phyloP scores from a whole-genome alignment of 1,140 invertebrate genomes.

The Globodera rostochiensis region DNA sequence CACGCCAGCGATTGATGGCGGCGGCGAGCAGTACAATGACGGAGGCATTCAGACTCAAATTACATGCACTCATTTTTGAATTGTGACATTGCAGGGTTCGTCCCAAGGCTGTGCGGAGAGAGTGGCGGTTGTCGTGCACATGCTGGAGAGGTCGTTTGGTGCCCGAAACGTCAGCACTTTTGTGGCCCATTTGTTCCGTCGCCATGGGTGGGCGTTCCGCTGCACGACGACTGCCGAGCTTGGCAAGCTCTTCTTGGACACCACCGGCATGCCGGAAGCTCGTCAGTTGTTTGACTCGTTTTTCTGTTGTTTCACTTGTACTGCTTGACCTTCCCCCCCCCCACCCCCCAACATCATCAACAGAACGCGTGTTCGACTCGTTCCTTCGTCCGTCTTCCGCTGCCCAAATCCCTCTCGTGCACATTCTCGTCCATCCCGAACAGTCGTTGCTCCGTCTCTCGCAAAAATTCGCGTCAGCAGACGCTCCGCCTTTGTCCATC shows the following conservation, averaged over 20 bases:
- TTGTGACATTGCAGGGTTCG: slow-evolving; percentile 10
- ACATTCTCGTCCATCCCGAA: background rate
- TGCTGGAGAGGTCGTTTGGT: slow-evolving; percentile 22
- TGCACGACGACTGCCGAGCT: slow-evolving; percentile 31
- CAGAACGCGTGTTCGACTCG: slow-evolving; percentile 33
- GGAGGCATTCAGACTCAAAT: background rate
- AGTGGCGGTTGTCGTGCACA: slow-evolving; percentile 26
- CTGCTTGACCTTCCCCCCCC: slow-evolving; percentile 1
- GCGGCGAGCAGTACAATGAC: background rate
- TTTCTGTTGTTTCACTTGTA: background rate
- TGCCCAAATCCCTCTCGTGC: slow-evolving; percentile 12
- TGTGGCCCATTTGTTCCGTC: slow-evolving; percentile 16
- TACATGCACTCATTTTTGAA: background rate
- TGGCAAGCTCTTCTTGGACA: slow-evolving; percentile 3
- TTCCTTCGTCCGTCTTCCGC: slow-evolving; percentile 9
- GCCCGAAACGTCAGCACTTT: slow-evolving; percentile 23
- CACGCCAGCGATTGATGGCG: slow-evolving; percentile 12
- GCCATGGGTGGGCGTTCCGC: slow-evolving; percentile 11
- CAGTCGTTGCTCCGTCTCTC: slow-evolving; percentile 13
- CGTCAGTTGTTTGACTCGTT: slow-evolving; percentile 4
- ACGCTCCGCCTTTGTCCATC: background rate
- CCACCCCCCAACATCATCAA: background rate
- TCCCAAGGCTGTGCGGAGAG: slow-evolving; percentile 21
- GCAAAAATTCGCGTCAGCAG: background rate
- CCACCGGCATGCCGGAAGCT: background rate